Percentiles rank a stretch among this genome's conserved stretches.
These are phyloP conservation scores for Symphodus melops DNA, from an alignment of 2,113 vertebrate species.

Conservation along the genomic window DNA sequence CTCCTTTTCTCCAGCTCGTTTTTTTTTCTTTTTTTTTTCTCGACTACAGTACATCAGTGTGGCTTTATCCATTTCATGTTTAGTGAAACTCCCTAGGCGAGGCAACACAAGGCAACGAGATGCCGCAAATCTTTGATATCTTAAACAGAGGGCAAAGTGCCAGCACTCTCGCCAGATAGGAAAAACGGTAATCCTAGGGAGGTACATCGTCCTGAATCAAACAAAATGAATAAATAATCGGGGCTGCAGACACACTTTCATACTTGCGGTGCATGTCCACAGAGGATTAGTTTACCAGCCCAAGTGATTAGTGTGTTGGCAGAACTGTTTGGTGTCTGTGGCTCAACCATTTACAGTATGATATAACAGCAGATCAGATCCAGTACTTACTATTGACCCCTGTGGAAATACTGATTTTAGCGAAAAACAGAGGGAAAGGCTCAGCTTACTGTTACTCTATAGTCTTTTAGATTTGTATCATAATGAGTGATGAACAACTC, in stretches of 20 bases:
- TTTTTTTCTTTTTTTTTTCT: slow-evolving; percentile 9
- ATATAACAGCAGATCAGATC: slow-evolving; percentile 75
- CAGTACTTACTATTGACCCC: slow-evolving; percentile 50
- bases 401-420: slow-evolving; percentile 46
- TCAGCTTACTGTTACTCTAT: slow-evolving; percentile 28
- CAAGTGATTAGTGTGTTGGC: slow-evolving; percentile 80
- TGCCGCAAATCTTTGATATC: slow-evolving; percentile 84
- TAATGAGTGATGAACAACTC: slow-evolving; percentile 7
- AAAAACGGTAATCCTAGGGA: slow-evolving; percentile 78
- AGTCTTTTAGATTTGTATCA: slow-evolving; percentile 46
- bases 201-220: slow-evolving; percentile 84
- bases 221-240: slow-evolving; percentile 87
- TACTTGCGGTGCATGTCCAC: slow-evolving; percentile 80
- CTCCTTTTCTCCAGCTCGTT: not conserved
- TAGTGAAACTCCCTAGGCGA: slow-evolving; percentile 82
- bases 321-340: slow-evolving; percentile 80
- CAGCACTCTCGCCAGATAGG: slow-evolving; percentile 77
- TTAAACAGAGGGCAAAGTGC: slow-evolving; percentile 84
- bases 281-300: slow-evolving; percentile 82
- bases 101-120: slow-evolving; percentile 74
- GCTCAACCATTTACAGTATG: slow-evolving; percentile 78
- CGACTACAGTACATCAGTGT: slow-evolving; percentile 62
- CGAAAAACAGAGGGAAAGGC: slow-evolving; percentile 18
- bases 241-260: slow-evolving; percentile 82
- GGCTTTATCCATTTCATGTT: slow-evolving; percentile 83